A percentile compares a stretch with the other conserved stretches of the same genome.
These are phyloP conservation scores for Deroplatys truncata DNA, from an alignment of 2,888 invertebrate species.

Conservation along the genomic window DNA sequence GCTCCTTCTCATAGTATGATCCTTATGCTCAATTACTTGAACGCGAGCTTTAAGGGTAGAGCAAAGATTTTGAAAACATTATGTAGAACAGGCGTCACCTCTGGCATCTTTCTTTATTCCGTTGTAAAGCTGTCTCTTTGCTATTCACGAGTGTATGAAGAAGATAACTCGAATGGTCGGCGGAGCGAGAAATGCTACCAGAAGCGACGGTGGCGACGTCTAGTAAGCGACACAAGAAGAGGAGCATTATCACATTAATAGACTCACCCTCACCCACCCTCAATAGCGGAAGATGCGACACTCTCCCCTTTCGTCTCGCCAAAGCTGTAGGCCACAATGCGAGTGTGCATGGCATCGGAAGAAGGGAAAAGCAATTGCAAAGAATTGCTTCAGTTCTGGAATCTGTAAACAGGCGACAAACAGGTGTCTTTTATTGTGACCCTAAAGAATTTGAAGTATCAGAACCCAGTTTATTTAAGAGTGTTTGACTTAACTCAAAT, in stretches of 20 bases:
- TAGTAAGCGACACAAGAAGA: background rate
- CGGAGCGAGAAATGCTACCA: background rate
- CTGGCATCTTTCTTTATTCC: background rate
- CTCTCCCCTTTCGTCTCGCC: background rate
- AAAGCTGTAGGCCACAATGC: background rate
- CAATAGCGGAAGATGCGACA: background rate
- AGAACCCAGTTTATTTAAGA: background rate
- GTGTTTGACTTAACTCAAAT: too few relatives aligned
- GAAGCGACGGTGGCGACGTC: background rate
- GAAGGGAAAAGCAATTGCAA: background rate
- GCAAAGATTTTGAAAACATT: background rate
- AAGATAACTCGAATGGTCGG: slow-evolving; percentile 1
- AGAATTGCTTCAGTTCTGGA: background rate
- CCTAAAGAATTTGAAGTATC: background rate
- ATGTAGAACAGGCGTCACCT: background rate
- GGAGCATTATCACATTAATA: slow-evolving; percentile 6
- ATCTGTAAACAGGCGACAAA: background rate
- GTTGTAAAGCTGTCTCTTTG: background rate
- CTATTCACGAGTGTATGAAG: slow-evolving; percentile 2
- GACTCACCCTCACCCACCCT: background rate
- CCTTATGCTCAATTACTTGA: background rate
- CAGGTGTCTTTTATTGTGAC: background rate
- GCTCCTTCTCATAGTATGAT: background rate
- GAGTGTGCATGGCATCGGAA: background rate
- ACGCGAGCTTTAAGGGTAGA: background rate